Conservation (phyloP, 2,113 vertebrate species). For the Sardina pilchardus region DNA sequence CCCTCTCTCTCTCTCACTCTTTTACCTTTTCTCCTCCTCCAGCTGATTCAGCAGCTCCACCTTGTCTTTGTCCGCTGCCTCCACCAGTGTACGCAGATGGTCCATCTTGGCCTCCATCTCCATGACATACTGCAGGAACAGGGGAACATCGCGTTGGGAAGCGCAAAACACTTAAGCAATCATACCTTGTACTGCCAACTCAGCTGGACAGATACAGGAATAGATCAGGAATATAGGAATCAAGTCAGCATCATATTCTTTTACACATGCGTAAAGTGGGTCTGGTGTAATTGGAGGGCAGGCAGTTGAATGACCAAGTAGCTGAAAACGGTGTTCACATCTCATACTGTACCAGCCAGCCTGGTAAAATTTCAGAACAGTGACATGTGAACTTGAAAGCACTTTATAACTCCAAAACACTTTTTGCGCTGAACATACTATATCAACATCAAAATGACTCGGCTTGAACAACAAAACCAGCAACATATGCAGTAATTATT, state of each 20-base stretch:
- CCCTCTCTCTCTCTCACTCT: background rate
- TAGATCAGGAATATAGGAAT: background rate
- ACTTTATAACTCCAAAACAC: too few species aligned
- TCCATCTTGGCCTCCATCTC: conserved; percentile 98
- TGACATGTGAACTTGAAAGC: too few species aligned
- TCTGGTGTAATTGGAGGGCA: background rate
- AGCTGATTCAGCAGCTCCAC: conserved; percentile 95
- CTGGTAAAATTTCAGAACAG: too few species aligned
- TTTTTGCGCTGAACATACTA: too few species aligned
- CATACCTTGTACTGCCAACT: background rate
- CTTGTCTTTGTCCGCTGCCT: conserved; percentile 94
- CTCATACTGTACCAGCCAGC: too few species aligned
- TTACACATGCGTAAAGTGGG: background rate
- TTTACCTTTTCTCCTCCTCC: conserved; percentile 96
- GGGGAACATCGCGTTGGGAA: background rate
- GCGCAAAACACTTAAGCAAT: background rate
- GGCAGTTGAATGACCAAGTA: background rate
- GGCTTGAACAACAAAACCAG: background rate
- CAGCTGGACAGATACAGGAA: background rate
- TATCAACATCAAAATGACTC: too few species aligned
- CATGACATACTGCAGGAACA: conserved; percentile 60
- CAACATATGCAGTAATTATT: background rate
- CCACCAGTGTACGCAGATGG: conserved; percentile 90
- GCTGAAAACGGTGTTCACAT: background rate
- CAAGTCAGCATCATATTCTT: background rate